Conservation (phyloP, 2,113 vertebrate species). For the Alligator mississippiensis region DNA sequence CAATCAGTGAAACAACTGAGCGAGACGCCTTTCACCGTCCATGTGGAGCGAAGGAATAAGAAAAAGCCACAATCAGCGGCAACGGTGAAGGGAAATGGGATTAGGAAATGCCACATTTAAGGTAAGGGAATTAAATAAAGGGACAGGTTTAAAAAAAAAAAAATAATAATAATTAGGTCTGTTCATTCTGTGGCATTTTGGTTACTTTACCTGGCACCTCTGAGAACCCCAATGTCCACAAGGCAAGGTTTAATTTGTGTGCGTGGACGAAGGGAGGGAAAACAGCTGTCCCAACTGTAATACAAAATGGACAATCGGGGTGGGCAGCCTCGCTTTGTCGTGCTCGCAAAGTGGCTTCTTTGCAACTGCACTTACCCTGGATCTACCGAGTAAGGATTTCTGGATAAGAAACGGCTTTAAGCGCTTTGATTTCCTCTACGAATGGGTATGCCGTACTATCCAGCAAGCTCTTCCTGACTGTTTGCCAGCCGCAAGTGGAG, state of each 20-base stretch:
- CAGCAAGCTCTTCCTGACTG: background rate
- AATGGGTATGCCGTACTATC: background rate
- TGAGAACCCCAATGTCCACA: background rate
- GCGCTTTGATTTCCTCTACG: background rate
- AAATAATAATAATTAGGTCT: conserved; percentile 44
- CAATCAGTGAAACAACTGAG: rapidly evolving
- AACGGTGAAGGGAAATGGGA: background rate
- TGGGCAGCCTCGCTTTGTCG: rapidly evolving
- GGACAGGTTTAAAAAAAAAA: conserved; percentile 49
- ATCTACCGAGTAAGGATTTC: background rate
- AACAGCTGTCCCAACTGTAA: background rate
- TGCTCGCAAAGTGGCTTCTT: conserved; percentile 18
- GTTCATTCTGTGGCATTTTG: rapidly evolving
- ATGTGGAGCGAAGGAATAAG: background rate
- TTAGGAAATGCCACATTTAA: background rate
- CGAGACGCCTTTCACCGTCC: background rate
- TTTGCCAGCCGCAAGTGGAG: too few relatives aligned
- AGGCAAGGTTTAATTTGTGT: background rate
- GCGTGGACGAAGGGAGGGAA: background rate
- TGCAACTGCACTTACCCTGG: background rate
- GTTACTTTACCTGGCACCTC: conserved; percentile 28
- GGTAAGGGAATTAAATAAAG: conserved; percentile 43
- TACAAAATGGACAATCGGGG: background rate
- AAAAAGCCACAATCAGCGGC: background rate
- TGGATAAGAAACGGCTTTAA: background rate